phyloP scores from a whole-genome alignment of 1,140 invertebrate genomes.

The Bemisia tabaci region DNA sequence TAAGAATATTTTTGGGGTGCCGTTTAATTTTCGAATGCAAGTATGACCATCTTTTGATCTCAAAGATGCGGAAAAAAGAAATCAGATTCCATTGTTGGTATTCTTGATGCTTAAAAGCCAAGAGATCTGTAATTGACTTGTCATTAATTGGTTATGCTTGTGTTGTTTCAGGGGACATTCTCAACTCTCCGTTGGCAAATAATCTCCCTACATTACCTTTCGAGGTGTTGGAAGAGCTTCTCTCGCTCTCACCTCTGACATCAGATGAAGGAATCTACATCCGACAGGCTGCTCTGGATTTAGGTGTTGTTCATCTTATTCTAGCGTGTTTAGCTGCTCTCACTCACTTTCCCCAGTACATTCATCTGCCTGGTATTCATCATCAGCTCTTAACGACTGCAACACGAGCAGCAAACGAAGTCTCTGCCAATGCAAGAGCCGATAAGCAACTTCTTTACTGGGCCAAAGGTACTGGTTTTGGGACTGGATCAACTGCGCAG shows the following conservation, averaged over 20 bases:
- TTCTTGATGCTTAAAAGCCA: conserved; percentile 64
- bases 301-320: conserved; percentile 68
- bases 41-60: no score
- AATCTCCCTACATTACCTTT: conserved; percentile 77
- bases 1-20: no score
- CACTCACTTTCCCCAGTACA: conserved; percentile 56
- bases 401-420: conserved; percentile 9
- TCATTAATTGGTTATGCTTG: conserved; percentile 81
- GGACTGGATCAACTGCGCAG: conserved; percentile 85
- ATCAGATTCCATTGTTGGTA: conserved; percentile 71
- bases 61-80: no score
- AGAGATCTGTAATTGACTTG: conserved; percentile 67
- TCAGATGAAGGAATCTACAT: conserved; percentile 66
- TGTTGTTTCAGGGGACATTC: conserved; percentile 68
- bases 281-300: conserved; percentile 62
- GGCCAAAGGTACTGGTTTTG: conserved; percentile 90
- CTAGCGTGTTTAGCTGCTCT: conserved; percentile 77
- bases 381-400: conserved; percentile 11
- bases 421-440: conserved; percentile 30
- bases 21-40: no score
- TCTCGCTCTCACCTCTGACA: conserved; percentile 61
- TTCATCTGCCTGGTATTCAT: conserved; percentile 25
- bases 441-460: conserved; percentile 81
- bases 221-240: conserved; percentile 62
- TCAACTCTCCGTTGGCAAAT: conserved; percentile 55